Base-by-base conservation (phyloP, 2,888 invertebrate genomes). In the Masnerella sp. region DNA sequence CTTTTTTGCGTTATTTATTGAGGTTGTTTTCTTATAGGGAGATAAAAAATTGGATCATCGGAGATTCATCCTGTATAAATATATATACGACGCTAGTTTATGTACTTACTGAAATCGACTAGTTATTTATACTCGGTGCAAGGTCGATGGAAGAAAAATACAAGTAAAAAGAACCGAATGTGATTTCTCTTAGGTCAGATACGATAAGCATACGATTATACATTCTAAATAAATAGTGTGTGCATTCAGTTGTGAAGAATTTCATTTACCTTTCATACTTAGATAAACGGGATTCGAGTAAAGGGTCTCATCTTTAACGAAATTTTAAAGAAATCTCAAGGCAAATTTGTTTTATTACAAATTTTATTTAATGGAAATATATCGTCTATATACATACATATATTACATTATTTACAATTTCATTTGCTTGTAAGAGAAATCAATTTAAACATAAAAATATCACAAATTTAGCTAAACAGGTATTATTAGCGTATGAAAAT, bases 191-290 rank as follows among this genome's bases (percentile, higher is more conserved):
- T 85, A 84, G 83, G 80, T 81, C 84, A 86, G 81, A 79, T 83
- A 86, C 84, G 81, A 84, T 85, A 84, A 84, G 81, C 84, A 83
- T 84, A 84, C 80, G 81, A 84, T 84, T 84, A 84, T 87, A 83
- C 83, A 85, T 85, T 87, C 82, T 82, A 85, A 87, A 86, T 86
- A 87, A 85, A 86, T 85, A 84, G 84, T 83, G 84, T 85, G 84
- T 85, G 83, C 83, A 85, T 84, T 83, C 82, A 84, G 82, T 69
- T 76, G 77, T n/a, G n/a, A n/a, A n/a, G n/a, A n/a, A n/a, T n/a
- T n/a, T n/a, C n/a, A n/a, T n/a, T n/a, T n/a, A n/a, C n/a, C n/a
- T n/a, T n/a, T n/a, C n/a, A n/a, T n/a, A n/a, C n/a, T n/a, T n/a
- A n/a, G n/a, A n/a, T n/a, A n/a, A n/a, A n/a, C n/a, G n/a, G n/a